These are phyloP conservation scores for Lithobius niger DNA, from an alignment of 1,140 invertebrate species.

Conservation along the genomic window DNA sequence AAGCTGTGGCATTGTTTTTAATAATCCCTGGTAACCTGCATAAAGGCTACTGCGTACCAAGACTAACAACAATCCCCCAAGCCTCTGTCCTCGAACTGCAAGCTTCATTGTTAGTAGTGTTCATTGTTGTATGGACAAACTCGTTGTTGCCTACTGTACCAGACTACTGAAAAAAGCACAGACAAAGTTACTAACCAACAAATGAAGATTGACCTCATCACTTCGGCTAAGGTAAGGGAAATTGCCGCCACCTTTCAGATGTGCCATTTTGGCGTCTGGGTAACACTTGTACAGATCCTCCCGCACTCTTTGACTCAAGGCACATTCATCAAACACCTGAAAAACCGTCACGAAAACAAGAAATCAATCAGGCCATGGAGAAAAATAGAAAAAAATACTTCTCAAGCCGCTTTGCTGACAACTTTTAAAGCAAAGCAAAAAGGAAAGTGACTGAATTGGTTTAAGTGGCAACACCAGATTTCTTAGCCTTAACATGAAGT, in stretches of 20 bases:
- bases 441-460: neutral
- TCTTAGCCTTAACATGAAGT: no score
- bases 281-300: constrained; percentile 80
- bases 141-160: no score
- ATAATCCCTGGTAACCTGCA: no score
- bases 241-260: constrained; percentile 77
- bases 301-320: constrained; percentile 50
- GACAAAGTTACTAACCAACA: constrained; percentile 51
- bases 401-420: neutral
- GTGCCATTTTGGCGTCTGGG: constrained; percentile 71
- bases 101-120: no score
- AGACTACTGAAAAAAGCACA: no score
- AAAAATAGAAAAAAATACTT: constrained; percentile 1
- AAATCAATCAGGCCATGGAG: neutral
- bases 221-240: constrained; percentile 81
- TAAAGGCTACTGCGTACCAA: no score
- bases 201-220: constrained; percentile 79
- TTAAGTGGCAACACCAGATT: no score
- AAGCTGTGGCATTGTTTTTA: no score
- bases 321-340: constrained; percentile 74
- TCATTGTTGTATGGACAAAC: no score
- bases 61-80: no score
- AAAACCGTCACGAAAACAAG: no score
- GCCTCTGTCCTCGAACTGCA: no score
- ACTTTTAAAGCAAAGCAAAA: neutral